phyloP scores from a whole-genome alignment of 2,888 invertebrate genomes.

The Pharmacophagus antenor region DNA sequence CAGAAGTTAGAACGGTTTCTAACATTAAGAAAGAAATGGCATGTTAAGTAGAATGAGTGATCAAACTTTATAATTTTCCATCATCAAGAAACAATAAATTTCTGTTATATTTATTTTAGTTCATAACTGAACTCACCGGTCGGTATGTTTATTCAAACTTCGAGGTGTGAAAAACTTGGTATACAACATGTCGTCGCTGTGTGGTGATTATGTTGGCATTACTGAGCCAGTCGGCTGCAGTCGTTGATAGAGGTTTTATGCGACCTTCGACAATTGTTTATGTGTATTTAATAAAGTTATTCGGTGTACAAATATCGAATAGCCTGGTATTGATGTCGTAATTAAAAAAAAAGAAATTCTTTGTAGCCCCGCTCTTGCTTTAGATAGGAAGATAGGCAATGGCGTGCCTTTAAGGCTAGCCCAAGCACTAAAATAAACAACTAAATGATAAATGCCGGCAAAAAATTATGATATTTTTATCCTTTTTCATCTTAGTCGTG shows the following conservation, averaged over 20 bases:
- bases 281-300: background rate
- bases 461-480: too few species aligned
- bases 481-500: too few species aligned
- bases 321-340: too few species aligned
- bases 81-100: background rate
- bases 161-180: conserved; percentile 17
- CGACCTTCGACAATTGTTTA: background rate
- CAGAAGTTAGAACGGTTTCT: too few species aligned
- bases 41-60: background rate
- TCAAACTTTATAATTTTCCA: background rate
- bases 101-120: background rate
- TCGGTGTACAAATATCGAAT: too few species aligned
- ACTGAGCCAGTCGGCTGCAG: background rate
- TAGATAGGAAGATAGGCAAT: too few species aligned
- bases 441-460: too few species aligned
- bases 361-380: too few species aligned
- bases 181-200: conserved; percentile 10
- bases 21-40: too few species aligned
- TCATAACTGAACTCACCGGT: background rate
- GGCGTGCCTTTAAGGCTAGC: too few species aligned
- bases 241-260: conserved; percentile 1
- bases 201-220: conserved; percentile 10
- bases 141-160: conserved; percentile 2
- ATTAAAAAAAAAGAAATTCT: too few species aligned
- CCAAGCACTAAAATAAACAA: too few species aligned